Percentiles rank a stretch among this genome's conserved stretches.
Conservation (phyloP, 1,140 invertebrate species). For the Chironomus striatipennis region DNA sequence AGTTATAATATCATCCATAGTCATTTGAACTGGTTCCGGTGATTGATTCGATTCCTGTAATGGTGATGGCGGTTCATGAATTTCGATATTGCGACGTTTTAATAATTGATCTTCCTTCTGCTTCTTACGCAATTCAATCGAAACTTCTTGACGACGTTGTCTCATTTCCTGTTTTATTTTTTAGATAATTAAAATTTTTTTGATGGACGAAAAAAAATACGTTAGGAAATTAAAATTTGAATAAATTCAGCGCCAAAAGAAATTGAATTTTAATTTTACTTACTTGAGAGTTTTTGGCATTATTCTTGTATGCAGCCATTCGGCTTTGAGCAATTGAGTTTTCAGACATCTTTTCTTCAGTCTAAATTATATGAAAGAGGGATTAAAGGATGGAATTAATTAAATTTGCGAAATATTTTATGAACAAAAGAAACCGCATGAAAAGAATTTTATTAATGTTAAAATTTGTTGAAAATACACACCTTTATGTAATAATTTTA, state of each 20-base stretch:
- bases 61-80: conserved; percentile 46
- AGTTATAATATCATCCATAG: conserved; percentile 52
- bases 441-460: background rate
- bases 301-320: conserved; percentile 24
- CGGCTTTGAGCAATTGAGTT: background rate
- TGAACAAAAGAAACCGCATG: background rate
- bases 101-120: conserved; percentile 92
- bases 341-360: background rate
- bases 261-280: background rate
- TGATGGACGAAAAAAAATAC: background rate
- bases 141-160: conserved; percentile 75
- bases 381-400: background rate
- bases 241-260: background rate
- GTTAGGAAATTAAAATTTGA: conserved; percentile 16
- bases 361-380: background rate
- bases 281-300: conserved; percentile 23
- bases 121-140: conserved; percentile 83
- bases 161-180: conserved; percentile 70
- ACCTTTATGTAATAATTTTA: background rate
- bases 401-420: background rate
- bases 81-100: conserved; percentile 80
- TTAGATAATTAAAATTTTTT: no score
- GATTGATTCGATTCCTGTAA: conserved; percentile 45
- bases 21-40: conserved; percentile 41
- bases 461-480: background rate